Evolutionary conservation across 1,140 invertebrate genomes (phyloP), one percentile per base, ranked within the genome.

Genomic region (Varroa destructor): DNA sequence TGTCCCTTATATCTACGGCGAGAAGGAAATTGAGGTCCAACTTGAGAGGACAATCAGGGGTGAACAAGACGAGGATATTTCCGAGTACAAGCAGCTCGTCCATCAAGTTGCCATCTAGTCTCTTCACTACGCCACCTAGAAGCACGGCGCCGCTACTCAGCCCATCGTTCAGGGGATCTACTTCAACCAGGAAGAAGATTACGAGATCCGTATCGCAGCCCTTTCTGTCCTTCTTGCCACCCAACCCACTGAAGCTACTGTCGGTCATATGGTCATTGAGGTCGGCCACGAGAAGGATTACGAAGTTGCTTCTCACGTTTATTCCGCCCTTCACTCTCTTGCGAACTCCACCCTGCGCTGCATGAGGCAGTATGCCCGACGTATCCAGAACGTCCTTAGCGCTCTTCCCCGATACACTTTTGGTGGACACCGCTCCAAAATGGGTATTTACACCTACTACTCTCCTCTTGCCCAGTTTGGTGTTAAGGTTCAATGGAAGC

Each of bases 251-350:
- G 67, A 67, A 5, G 70, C 73, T 8, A 37, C 74, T 25, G 55
- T 77, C 10, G 70, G 77, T 55, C 72, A 73, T 71, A 74, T 77
- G 40, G 76, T 75, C 25, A 71, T 74, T 10, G 73, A 64, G 3
- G 72, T 78, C 8, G 54, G 74, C 36, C 71, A 36, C 8, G 77
- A 78, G 57, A 42, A 61, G 12, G 75, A 77, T 46, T 74, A 75
- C 14, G 75, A 77, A 40, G 76, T 78, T n/a, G 76, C 76, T n/a
- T 77, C 76, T 10, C 77, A 75, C 72, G 73, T 75, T 14, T 78
- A 76, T 72, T 73, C 75, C 55, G 74, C 75, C 54, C 70, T 78
- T 12, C 67, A 73, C 43, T 67, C 70, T 6, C 55, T 77, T 46
- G 74, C 76, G n/a, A 77, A 77, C 72, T 43, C 64, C 72, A 73